Conservation (phyloP, 2,113 vertebrate species). For the Salminus brasiliensis region DNA sequence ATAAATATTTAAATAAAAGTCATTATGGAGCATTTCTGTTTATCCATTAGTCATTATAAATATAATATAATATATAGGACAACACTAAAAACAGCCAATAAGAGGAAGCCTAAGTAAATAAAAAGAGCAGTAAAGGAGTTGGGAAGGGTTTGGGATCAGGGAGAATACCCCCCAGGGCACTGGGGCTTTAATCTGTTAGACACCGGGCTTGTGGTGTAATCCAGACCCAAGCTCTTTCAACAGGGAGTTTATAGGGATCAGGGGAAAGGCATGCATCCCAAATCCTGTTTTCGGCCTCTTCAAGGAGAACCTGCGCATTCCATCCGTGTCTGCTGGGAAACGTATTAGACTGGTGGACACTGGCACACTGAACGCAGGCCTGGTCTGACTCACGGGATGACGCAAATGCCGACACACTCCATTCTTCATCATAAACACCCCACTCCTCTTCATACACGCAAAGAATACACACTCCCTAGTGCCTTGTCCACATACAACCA, state of each 20-base stretch:
- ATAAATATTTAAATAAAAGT: too few species aligned
- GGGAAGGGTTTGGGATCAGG: not conserved
- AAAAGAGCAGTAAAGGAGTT: not conserved
- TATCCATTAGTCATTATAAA: too few species aligned
- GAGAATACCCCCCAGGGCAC: slow-evolving; percentile 62
- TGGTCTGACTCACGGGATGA: slow-evolving; percentile 48
- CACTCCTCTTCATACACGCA: not conserved
- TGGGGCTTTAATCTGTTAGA: slow-evolving; percentile 51
- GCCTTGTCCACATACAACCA: slow-evolving; percentile 25
- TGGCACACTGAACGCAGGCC: slow-evolving; percentile 12
- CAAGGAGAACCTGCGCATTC: slow-evolving; percentile 71
- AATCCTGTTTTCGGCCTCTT: slow-evolving; percentile 63
- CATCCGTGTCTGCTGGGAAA: slow-evolving; percentile 58
- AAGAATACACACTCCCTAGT: not conserved
- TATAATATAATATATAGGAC: too few species aligned
- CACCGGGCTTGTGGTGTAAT: slow-evolving; percentile 59
- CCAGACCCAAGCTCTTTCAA: slow-evolving; percentile 68
- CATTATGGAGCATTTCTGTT: too few species aligned
- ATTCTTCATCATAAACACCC: not conserved
- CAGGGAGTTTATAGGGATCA: slow-evolving; percentile 72
- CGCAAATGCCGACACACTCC: slow-evolving; percentile 2
- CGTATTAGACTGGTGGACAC: slow-evolving; percentile 42
- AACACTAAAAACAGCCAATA: too few species aligned
- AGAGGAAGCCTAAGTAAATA: too few species aligned
- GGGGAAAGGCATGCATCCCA: slow-evolving; percentile 58